Conservation (phyloP, 2,797 vertebrate species). For the Anguilla pacifica region DNA sequence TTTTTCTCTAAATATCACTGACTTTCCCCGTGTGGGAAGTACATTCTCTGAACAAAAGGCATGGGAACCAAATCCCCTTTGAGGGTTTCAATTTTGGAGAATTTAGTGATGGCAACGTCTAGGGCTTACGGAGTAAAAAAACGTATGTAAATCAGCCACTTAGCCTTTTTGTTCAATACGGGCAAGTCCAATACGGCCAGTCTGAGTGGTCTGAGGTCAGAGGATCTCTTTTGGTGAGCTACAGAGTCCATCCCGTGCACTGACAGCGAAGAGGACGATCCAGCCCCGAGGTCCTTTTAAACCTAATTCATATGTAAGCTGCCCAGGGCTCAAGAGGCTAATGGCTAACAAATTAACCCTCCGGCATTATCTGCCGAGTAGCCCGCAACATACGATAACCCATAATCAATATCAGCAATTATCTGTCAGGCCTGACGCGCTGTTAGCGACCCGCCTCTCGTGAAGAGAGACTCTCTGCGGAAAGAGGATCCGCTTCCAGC, state of each 20-base stretch:
- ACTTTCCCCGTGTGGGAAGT: constrained; percentile 55
- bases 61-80: constrained; percentile 50
- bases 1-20: constrained; percentile 63
- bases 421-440: constrained; percentile 72
- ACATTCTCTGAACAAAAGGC: constrained; percentile 49
- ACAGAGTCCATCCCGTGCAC: constrained; percentile 62
- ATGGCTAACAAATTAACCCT: constrained; percentile 81
- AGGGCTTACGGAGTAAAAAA: constrained; percentile 5
- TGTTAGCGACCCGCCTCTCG: constrained; percentile 75
- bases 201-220: neutral
- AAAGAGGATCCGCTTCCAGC: constrained; percentile 74
- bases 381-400: constrained; percentile 78
- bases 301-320: constrained; percentile 74
- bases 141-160: neutral
- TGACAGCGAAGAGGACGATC: constrained; percentile 61
- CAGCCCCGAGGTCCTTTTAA: constrained; percentile 72
- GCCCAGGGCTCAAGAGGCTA: constrained; percentile 72
- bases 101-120: constrained; percentile 20
- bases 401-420: constrained; percentile 84
- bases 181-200: neutral
- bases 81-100: constrained; percentile 41
- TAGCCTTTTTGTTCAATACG: neutral
- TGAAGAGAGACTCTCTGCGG: constrained; percentile 69
- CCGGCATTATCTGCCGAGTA: constrained; percentile 79
- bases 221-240: constrained; percentile 58